These are phyloP conservation scores for Microtus oregoni DNA, from an alignment of 2,113 vertebrate species.

Conservation along the genomic window DNA sequence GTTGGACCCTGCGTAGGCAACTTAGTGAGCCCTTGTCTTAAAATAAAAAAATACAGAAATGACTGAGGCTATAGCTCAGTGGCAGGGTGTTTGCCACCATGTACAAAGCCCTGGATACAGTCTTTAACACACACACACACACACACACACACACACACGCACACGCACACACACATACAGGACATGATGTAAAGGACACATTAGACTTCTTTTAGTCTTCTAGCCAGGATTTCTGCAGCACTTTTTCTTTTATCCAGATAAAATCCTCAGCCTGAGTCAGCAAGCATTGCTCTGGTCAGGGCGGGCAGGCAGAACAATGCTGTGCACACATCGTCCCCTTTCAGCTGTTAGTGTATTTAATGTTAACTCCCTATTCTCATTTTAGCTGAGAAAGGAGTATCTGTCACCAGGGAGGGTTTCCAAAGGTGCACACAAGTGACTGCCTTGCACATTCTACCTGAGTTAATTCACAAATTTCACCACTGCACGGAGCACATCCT, in stretches of 20 bases:
- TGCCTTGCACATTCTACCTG: background rate
- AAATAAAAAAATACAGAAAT: background rate
- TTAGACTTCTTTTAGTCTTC: background rate
- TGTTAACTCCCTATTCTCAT: background rate
- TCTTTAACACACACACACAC: background rate
- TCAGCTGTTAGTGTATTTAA: background rate
- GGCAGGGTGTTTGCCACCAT: background rate
- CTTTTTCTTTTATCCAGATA: background rate
- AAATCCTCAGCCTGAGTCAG: background rate
- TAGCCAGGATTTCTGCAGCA: background rate
- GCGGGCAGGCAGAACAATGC: background rate
- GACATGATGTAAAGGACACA: background rate
- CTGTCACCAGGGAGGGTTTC: background rate
- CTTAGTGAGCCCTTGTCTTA: background rate
- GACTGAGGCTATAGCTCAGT: no score
- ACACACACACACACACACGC: background rate
- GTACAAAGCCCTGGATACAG: background rate
- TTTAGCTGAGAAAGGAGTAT: background rate
- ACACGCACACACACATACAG: no score
- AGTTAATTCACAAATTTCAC: slow-evolving; percentile 2
- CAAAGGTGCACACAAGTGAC: background rate
- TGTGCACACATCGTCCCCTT: no score
- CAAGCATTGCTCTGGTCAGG: background rate
- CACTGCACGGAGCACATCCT: background rate
- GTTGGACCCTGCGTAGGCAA: background rate